These are phyloP conservation scores for Suncus etruscus DNA, from an alignment of 2,113 vertebrate genomes.

Conservation along the genomic window DNA sequence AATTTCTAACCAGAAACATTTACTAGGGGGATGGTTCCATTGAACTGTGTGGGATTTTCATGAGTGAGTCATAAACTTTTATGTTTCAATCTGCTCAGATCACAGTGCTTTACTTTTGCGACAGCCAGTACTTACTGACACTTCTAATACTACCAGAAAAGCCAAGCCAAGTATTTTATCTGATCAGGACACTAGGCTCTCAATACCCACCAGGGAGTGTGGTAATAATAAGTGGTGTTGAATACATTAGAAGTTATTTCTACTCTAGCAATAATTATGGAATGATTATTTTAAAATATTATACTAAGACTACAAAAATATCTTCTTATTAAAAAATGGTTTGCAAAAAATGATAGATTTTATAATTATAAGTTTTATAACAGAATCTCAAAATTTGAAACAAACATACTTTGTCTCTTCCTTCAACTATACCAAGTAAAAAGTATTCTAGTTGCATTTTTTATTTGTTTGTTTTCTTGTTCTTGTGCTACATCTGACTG, in stretches of 20 bases:
- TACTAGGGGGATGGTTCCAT: background rate
- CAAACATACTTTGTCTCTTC: background rate
- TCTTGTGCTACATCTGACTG: no score
- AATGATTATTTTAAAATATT: background rate
- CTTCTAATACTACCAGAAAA: background rate
- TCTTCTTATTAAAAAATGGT: background rate
- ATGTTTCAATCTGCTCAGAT: background rate
- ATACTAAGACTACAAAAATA: slow-evolving; percentile 5
- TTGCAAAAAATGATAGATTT: background rate
- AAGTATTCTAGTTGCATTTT: background rate
- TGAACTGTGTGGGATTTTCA: background rate
- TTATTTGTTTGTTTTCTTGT: no score
- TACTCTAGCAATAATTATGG: background rate
- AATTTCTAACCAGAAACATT: background rate
- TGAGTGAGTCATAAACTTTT: background rate
- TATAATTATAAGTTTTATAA: background rate
- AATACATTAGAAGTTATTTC: background rate
- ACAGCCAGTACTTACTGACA: background rate
- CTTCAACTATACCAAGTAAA: background rate
- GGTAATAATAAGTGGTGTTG: background rate
- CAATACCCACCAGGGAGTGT: background rate
- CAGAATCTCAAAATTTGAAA: background rate
- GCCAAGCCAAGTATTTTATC: background rate
- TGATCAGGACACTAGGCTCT: background rate
- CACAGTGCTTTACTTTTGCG: background rate